Base-by-base conservation (phyloP, 2,888 invertebrate genomes). In the Silvanus unidentatus region DNA sequence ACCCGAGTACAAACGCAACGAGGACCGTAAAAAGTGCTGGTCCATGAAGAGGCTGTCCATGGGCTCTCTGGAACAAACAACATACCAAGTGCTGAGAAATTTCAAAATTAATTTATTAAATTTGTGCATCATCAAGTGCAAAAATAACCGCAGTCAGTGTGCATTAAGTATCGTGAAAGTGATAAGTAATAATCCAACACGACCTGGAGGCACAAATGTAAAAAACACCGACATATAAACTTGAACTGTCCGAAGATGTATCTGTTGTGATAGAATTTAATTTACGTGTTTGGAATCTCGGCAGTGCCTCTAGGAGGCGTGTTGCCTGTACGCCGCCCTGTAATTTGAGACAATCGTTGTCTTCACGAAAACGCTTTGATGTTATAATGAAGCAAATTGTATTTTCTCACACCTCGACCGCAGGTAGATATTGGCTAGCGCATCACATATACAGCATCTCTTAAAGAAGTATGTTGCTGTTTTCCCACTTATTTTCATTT, bases 21-120 rank as follows among this genome's bases (percentile, higher is more conserved):
- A 75, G 2, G 78, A 77, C 32, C 80, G 79, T 10, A 86, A 75
- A 61, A 86, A 76, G 63, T 86, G 86, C 64, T 87, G 86, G 63
- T 87, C 86, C 78, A 86, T 83, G 67, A 87, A 75, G 74, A 88
- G 80, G 60, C 81, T 74, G 71, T 88, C 88, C 83, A 88, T 86
- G 30, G 86, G 86, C 65, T 88, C 88, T 73, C 73, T 73, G 70
- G 16, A 71, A 72, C 22, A 15, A 16, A 10, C 9, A 27, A 39
- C 8, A 5, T 39, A 39, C 39, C 5, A 38, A 9, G 14, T 10
- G 39, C 3, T 37, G 32, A 32, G 3, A n/a, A 32, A n/a, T 8
- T 8, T 32, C 32, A n/a, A n/a, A n/a, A n/a, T n/a, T 8, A 28
- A 8, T 8, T 8, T 28, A 28, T 28, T 28, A 10, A 28, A 10